Evolutionary conservation across 2,113 vertebrate species (phyloP), one percentile per base, ranked within the genome.

Genomic region (Sclerurus mexicanus): DNA sequence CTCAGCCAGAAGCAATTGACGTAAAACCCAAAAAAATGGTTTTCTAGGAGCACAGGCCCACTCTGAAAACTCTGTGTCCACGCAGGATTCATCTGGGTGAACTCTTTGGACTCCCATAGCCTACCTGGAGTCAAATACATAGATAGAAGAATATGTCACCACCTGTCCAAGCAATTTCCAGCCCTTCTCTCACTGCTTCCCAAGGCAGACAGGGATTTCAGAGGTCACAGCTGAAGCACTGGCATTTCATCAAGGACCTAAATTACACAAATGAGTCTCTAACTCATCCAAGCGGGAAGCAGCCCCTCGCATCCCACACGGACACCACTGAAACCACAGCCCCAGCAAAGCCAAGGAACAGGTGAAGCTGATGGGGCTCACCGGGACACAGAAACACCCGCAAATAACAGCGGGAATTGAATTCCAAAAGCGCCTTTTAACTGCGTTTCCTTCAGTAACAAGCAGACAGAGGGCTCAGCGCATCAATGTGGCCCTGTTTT

Each of bases 301-400:
- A 73, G 49, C 62, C 19, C 44, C 59, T 55, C 0, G 0, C 14
- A 13, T 12, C n/a, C 40, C 47, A 5, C 9, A 6, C 0, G 4
- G 44, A 6, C 31, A 10, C 7, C 46, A 40, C 3, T 2, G 3
- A 56, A 56, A 37, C 10, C 40, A 3, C 50, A 19, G 19, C 20
- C 33, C 52, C 35, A 17, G 23, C n/a, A 56, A 39, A 66, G 53
- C 23, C 59, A n/a, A 55, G 33, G 14, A 76, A 50, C 25, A 1
- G 10, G 39, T 33, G 37, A 31, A 39, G 35, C 49, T 11, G 25
- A 7, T 2, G 31, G 20, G 20, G 40, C 46, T 88, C 0, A 0
- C 0, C 17, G 35, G 28, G 42, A 27, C 28, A n/a, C 25, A 14
- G 37, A 52, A 17, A 7, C 62, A 20, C 17, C 17, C 44, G 8